Evolutionary conservation across 2,113 vertebrate species (phyloP).

Genomic region (Calyptommatus sinebrachiatus): DNA sequence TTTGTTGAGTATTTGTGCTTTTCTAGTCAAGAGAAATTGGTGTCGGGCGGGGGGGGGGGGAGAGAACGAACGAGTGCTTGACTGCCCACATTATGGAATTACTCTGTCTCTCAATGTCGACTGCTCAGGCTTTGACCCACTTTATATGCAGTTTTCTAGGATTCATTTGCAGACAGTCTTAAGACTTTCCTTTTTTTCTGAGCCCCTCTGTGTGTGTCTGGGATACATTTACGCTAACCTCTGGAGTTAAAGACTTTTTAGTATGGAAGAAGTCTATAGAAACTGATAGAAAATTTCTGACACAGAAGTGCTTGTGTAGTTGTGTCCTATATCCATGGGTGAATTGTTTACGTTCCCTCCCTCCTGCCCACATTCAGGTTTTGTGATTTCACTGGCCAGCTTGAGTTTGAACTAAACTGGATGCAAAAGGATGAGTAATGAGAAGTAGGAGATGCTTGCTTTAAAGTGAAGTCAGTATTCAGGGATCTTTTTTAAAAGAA

Average conservation of each 20-base stretch:
- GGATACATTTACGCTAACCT: neutral
- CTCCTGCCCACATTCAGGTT: too few relatives aligned
- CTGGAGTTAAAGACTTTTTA: neutral
- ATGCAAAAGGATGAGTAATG: neutral
- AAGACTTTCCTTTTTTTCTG: neutral
- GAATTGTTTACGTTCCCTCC: neutral
- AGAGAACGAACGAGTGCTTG: neutral
- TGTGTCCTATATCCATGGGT: neutral
- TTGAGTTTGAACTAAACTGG: neutral
- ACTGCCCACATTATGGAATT: neutral
- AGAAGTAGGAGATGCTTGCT: too few relatives aligned
- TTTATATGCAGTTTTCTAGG: neutral
- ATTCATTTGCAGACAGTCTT: neutral
- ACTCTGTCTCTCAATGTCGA: neutral
- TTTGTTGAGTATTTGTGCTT: too few relatives aligned
- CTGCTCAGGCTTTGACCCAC: neutral
- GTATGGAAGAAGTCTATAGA: neutral
- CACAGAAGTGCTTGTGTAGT: accelerated
- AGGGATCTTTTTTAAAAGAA: neutral
- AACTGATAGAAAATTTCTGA: neutral
- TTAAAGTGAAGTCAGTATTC: neutral
- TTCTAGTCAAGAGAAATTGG: neutral
- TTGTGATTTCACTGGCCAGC: neutral
- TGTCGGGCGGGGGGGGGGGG: neutral
- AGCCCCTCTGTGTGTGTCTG: neutral